Evolutionary conservation across 2,888 invertebrate species (phyloP), one percentile per base, ranked within the genome.

Genomic region (Schrankia costaestrigalis): DNA sequence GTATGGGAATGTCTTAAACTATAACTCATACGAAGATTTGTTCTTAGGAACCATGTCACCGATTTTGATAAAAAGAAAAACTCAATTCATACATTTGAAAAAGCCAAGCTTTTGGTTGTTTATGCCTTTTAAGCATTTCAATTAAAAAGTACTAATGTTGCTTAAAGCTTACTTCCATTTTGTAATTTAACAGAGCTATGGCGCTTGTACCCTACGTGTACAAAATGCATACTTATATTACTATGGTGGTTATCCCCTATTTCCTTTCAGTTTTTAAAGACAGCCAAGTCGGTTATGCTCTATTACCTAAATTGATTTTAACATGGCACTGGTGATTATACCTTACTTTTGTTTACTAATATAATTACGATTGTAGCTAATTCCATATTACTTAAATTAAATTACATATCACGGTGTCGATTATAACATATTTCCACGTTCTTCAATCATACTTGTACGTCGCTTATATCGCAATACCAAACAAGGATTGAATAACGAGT

Each of bases 161-260:
- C 28, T 30, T 30, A 30, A 30, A 30, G 30, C 30, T 30, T 30
- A 23, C 30, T 30, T 30, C 30, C 29, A 30, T 30, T 30, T 30
- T 22, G 29, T 22, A 30, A 30, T 30, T 30, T 22, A 30, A 30
- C 22, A 18, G 18, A 18, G 18, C 18, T 18, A 18, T 18, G 18
- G 18, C 18, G 18, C 18, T 18, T 18, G 18, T 18, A n/a, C 18
- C 18, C 18, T 18, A 18, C n/a, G n/a, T 26, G 11, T 10, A 24
- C 18, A 18, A 18, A 18, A 18, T 18, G 18, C 18, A 18, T 18
- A 18, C 18, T 18, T 18, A 18, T 18, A 18, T 18, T 18, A 18
- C 18, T 18, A 2, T 18, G 18, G 18, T n/a, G 18, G 18, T 18
- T 18, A 2, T 18, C 18, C 18, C 18, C 18, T 18, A 18, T 18